These are phyloP conservation scores for Hedychridium roseum DNA, from an alignment of 2,888 invertebrate genomes.

Conservation along the genomic window DNA sequence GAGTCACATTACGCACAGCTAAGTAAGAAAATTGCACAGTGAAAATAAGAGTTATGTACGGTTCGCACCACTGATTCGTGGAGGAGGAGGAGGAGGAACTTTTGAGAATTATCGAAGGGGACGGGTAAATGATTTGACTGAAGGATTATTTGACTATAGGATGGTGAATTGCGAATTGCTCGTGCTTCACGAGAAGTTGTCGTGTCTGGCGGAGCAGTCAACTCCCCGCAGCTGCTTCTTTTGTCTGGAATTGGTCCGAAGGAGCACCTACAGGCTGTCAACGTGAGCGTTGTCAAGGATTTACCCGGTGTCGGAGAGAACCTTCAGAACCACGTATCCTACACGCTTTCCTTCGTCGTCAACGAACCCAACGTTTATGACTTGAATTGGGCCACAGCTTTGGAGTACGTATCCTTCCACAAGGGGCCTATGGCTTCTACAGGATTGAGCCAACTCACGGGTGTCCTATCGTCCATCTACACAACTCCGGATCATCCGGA, in stretches of 20 bases:
- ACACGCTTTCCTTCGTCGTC: constrained; percentile 68
- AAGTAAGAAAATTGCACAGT: too few species aligned
- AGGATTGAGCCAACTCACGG: constrained; percentile 73
- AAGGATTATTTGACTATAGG: too few species aligned
- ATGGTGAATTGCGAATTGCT: constrained; percentile 43
- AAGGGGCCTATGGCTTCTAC: constrained; percentile 73
- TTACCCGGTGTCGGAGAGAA: constrained; percentile 76
- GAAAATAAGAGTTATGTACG: too few species aligned
- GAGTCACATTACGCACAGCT: too few species aligned
- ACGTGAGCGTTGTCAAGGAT: constrained; percentile 70
- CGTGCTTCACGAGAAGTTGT: constrained; percentile 64
- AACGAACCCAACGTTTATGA: constrained; percentile 66
- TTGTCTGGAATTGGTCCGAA: constrained; percentile 75
- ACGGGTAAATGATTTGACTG: too few species aligned
- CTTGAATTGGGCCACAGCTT: constrained; percentile 70
- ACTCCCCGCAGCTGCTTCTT: constrained; percentile 73
- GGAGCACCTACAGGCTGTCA: constrained; percentile 68
- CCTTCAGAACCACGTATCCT: constrained; percentile 75
- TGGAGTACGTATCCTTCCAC: constrained; percentile 70
- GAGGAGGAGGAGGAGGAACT: too few species aligned
- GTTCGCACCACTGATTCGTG: too few species aligned
- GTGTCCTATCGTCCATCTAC: constrained; percentile 70
- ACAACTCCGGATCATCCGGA: constrained; percentile 71
- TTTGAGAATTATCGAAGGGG: too few species aligned
- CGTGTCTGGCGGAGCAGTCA: constrained; percentile 72